phyloP scores from a whole-genome alignment of 37 sponge, comb jelly and placozoan species.

The Crambe crambe region DNA sequence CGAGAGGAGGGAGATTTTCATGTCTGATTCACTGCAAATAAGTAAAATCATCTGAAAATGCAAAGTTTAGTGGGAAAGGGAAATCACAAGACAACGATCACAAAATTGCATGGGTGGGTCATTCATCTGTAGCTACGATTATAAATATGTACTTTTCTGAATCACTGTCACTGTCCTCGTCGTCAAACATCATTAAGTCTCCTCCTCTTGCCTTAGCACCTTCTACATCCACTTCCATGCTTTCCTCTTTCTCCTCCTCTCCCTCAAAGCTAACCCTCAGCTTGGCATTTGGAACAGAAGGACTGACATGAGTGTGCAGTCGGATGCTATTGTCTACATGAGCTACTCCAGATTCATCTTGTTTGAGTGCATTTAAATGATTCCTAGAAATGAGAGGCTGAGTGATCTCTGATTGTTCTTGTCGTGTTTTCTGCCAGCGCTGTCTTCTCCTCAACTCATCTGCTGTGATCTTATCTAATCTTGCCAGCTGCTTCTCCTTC shows the following conservation, averaged over 20 bases:
- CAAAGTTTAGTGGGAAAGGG: too few species aligned
- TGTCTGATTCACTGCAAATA: slow-evolving; percentile 22
- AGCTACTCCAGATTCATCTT: not conserved
- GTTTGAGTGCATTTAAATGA: not conserved
- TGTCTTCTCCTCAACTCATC: slow-evolving; percentile 11
- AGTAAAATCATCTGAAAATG: too few species aligned
- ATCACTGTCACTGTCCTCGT: slow-evolving; percentile 8
- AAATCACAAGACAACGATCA: not conserved
- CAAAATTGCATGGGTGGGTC: too few species aligned
- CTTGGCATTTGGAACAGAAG: not conserved
- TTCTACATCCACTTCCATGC: not conserved
- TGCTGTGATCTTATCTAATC: slow-evolving; percentile 37
- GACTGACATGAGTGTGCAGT: not conserved
- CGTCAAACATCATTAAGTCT: slow-evolving; percentile 2
- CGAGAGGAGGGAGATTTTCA: slow-evolving; percentile 43
- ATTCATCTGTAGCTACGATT: too few species aligned
- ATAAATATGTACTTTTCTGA: too few species aligned
- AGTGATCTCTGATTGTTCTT: not conserved
- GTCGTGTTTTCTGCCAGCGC: not conserved
- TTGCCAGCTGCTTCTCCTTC: slow-evolving; percentile 43
- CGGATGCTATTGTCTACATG: not conserved
- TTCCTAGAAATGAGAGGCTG: not conserved
- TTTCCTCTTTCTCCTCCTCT: not conserved
- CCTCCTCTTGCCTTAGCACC: not conserved
- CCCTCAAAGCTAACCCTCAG: too few species aligned